Conservation (phyloP, 2,113 vertebrate species). For the Periophthalmus modestus region DNA sequence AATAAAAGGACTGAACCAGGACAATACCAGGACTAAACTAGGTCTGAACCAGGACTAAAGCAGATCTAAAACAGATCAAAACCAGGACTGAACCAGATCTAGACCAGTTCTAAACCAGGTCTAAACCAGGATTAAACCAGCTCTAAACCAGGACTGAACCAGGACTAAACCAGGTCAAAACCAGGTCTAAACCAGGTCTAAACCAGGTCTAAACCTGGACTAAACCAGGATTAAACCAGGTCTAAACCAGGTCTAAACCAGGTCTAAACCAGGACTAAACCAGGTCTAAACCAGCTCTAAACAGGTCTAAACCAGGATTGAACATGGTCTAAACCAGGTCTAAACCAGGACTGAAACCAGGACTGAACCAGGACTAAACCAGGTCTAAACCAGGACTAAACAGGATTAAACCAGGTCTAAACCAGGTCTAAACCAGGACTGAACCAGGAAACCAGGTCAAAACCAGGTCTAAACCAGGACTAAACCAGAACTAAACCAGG, state of each 20-base stretch:
- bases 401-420: too few species aligned
- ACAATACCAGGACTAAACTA: too few species aligned
- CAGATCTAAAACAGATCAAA: not conserved
- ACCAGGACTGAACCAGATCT: too few species aligned
- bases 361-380: not conserved
- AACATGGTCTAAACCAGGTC: not conserved
- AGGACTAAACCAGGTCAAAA: not conserved
- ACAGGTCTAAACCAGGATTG: not conserved
- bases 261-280: not conserved
- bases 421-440: not conserved
- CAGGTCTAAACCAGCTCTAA: too few species aligned
- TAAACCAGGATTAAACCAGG: too few species aligned
- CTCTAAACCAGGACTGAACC: too few species aligned
- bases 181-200: not conserved
- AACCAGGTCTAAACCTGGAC: not conserved
- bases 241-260: not conserved
- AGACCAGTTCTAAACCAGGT: not conserved
- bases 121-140: not conserved
- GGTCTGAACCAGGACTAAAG: too few species aligned
- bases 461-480: not conserved
- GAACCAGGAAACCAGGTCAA: not conserved
- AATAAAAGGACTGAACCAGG: not conserved
- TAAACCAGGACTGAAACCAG: not conserved
- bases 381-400: not conserved
- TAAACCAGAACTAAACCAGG: not conserved